Conservation (phyloP, 2,797 vertebrate genomes). For the Enteromius thamalakanensis region DNA sequence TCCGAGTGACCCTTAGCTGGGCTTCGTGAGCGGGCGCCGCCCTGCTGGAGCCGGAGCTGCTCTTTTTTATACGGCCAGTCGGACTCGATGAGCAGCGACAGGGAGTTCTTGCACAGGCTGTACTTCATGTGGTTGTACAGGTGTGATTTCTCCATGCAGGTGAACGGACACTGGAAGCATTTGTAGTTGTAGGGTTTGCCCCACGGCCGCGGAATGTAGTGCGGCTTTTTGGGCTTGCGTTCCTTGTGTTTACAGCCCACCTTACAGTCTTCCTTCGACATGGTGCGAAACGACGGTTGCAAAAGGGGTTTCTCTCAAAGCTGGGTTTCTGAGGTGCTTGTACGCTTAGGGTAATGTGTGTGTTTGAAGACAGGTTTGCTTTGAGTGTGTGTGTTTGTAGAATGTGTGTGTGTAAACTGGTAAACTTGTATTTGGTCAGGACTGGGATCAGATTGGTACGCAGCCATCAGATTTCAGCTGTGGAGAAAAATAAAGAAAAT, state of each 20-base stretch:
- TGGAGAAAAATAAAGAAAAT: constrained; percentile 21
- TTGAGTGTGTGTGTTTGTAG: constrained; percentile 42
- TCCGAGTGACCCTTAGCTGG: constrained; percentile 26
- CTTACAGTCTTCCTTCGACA: constrained; percentile 92
- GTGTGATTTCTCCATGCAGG: constrained; percentile 99
- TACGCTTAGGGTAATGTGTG: constrained; percentile 53
- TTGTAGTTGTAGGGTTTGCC: constrained; percentile 99
- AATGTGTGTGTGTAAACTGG: constrained; percentile 63
- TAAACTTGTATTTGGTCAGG: constrained; percentile 59
- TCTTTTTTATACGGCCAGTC: constrained; percentile 96
- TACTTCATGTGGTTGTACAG: constrained; percentile 99
- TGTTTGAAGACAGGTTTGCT: constrained; percentile 51
- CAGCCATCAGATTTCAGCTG: constrained; percentile 35
- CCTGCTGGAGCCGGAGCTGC: constrained; percentile 81
- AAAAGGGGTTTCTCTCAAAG: not conserved
- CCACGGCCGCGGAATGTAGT: constrained; percentile 96
- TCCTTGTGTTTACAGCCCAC: constrained; percentile 89
- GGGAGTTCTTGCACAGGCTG: constrained; percentile 97
- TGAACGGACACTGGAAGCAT: constrained; percentile 99
- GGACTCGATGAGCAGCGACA: constrained; percentile 93
- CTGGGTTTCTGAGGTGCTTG: constrained; percentile 32
- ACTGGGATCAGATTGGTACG: not conserved
- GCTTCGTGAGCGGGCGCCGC: constrained; percentile 63
- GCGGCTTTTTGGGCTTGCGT: constrained; percentile 96
- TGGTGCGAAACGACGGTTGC: constrained; percentile 64